Conservation (phyloP, 2,113 vertebrate genomes). For the Ceratotherium simum region DNA sequence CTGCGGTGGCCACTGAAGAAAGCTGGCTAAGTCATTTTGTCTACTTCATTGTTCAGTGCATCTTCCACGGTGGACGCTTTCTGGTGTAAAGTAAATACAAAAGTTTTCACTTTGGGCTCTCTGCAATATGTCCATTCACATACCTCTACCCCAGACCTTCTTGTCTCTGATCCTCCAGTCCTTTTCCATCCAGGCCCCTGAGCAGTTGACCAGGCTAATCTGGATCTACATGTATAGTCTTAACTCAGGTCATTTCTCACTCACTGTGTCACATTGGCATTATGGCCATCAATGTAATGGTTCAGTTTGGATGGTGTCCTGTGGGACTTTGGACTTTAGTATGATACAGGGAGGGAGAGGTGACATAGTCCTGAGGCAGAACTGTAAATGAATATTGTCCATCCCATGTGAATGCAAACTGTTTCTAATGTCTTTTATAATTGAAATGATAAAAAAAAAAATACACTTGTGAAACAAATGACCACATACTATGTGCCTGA, state of each 20-base stretch:
- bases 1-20: background rate
- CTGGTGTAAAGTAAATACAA: background rate
- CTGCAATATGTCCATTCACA: background rate
- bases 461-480: background rate
- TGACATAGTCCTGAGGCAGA: background rate
- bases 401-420: background rate
- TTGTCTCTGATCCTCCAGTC: background rate
- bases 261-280: background rate
- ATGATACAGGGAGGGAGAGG: background rate
- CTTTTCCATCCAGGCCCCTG: background rate
- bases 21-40: background rate
- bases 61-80: background rate
- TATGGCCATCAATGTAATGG: background rate
- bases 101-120: background rate
- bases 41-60: background rate
- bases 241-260: background rate
- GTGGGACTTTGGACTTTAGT: background rate
- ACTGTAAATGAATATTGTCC: background rate
- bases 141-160: background rate
- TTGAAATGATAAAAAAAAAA: background rate
- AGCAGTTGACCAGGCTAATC: background rate
- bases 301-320: background rate
- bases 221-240: background rate
- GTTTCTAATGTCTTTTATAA: background rate
- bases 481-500: background rate